Evolutionary conservation across 2,113 vertebrate genomes (phyloP), one percentile per base, ranked within the genome.

Genomic region (Myotis davidii): DNA sequence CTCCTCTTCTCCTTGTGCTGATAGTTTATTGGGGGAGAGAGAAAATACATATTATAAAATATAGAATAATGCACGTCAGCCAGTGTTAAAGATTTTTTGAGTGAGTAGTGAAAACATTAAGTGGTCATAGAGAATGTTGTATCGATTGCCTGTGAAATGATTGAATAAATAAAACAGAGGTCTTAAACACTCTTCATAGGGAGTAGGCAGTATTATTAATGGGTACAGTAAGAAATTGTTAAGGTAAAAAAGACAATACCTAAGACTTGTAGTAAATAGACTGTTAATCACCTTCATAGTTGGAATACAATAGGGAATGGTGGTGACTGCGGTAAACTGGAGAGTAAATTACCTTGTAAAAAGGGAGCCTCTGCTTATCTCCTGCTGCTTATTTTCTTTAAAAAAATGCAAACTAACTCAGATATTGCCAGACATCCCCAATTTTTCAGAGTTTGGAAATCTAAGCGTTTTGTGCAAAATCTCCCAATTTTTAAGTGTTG

Each of bases 31-130:
- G 5, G 14, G 10, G 52, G 25, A 88, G 34, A 91, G 7, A 85
- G 56, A 88, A 74, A 77, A 50, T 78, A 37, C 1, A 37, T 34
- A 65, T 64, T 69, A 34, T 12, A 64, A 93, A 9, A 78, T n/a
- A 77, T 14, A 50, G 69, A 32, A 86, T 34, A 69, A 79, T 79
- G 1, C 9, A 74, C 2, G 21, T 45, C 32, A 84, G 17, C 14
- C 29, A 61, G 2, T 23, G 25, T 79, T 29, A 61, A 56, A 45
- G 9, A 4, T 34, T 45, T 76, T 86, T 56, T 91, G 27, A 90
- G 17, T 48, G n/a, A 76, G 29, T 23, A 65, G 12, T 88, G 25
- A 91, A 92, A 52, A 74, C 13, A 83, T 83, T 87, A 79, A 84
- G 10, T 54, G 18, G 29, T 64, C 18, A 21, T 37, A 77, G 20